Conservation (phyloP, 2,113 vertebrate genomes). For the Hypocryptadius cinnamomeus region DNA sequence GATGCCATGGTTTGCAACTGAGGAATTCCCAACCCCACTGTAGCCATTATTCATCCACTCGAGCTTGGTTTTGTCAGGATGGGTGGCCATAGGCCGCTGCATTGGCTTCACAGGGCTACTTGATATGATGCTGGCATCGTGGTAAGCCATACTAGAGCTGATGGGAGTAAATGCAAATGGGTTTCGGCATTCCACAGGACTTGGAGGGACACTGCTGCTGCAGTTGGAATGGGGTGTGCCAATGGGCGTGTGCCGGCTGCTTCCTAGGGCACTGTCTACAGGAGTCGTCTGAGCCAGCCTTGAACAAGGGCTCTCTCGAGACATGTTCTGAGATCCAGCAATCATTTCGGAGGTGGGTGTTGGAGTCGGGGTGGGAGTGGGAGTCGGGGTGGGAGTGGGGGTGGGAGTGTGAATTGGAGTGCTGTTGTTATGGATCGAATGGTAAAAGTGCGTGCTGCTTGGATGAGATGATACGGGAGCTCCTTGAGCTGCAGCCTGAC, state of each 20-base stretch:
- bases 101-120: constrained; percentile 96
- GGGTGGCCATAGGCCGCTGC: constrained; percentile 96
- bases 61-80: constrained; percentile 93
- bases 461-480: constrained; percentile 73
- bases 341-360: constrained; percentile 90
- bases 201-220: constrained; percentile 92
- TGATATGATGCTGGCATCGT: constrained; percentile 87
- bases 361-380: constrained; percentile 85
- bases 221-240: constrained; percentile 95
- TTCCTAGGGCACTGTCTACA: constrained; percentile 89
- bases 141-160: constrained; percentile 91
- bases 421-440: constrained; percentile 78
- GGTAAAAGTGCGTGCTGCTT: constrained; percentile 76
- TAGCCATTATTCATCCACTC: constrained; percentile 98
- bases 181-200: constrained; percentile 96
- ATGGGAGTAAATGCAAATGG: constrained; percentile 97
- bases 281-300: constrained; percentile 86
- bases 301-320: constrained; percentile 88
- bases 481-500: constrained; percentile 70
- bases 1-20: constrained; percentile 79
- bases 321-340: constrained; percentile 77
- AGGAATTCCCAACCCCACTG: constrained; percentile 65
- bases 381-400: constrained; percentile 76
- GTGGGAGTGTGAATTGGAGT: constrained; percentile 87
- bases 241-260: constrained; percentile 89